phyloP scores from a whole-genome alignment of 1,140 invertebrate genomes.

The Lucilia sericata region DNA sequence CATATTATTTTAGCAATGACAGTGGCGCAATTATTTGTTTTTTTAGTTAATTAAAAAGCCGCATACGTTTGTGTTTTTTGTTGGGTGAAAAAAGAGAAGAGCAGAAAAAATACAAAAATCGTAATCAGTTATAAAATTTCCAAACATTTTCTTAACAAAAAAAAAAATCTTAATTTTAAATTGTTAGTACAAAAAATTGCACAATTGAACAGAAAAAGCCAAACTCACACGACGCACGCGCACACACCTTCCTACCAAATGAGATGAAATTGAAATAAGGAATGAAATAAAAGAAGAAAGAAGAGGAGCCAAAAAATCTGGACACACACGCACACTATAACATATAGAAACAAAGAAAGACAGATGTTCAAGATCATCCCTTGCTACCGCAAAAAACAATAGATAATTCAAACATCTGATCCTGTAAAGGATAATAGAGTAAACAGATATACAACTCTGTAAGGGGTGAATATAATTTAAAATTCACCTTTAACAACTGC shows the following conservation, averaged over 20 bases:
- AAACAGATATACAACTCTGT: background rate
- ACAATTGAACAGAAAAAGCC: background rate
- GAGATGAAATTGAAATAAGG: background rate
- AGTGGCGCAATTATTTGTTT: conserved; percentile 22
- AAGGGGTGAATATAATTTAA: background rate
- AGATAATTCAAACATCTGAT: background rate
- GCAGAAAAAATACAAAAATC: conserved; percentile 13
- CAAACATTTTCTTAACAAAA: background rate
- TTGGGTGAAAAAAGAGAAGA: background rate
- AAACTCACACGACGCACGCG: background rate
- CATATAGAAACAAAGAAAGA: background rate
- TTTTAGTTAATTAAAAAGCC: background rate
- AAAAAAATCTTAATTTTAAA: background rate
- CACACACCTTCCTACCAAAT: background rate
- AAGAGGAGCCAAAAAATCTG: background rate
- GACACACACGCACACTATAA: background rate
- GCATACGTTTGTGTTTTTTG: background rate
- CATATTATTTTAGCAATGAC: background rate
- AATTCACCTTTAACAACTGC: background rate
- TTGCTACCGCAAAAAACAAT: background rate
- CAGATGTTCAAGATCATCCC: conserved; percentile 3
- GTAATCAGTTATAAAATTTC: background rate
- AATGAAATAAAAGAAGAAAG: background rate
- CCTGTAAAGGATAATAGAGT: background rate
- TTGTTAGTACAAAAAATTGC: background rate